Evolutionary conservation across 2,113 vertebrate genomes (phyloP).

Genomic region (Myotis yumanensis): DNA sequence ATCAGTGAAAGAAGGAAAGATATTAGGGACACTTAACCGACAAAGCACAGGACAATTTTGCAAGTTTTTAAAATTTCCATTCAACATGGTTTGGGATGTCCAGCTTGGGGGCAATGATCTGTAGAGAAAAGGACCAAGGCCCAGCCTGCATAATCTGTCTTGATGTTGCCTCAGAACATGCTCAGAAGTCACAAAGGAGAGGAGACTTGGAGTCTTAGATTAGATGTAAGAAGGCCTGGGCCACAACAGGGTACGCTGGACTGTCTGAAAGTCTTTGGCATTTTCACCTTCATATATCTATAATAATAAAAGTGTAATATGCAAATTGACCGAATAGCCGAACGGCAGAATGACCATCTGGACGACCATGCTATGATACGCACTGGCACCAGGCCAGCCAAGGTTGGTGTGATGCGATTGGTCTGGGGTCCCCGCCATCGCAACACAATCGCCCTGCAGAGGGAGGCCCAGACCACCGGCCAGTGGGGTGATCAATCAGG

Average conservation of each 20-base stretch:
- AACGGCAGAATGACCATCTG: too few species aligned
- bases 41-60: background rate
- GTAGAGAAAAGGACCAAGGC: background rate
- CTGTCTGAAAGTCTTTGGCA: background rate
- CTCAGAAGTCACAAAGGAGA: background rate
- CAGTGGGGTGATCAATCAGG: too few species aligned
- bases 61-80: background rate
- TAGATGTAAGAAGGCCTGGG: background rate
- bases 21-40: background rate
- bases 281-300: background rate
- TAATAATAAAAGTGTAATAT: too few species aligned
- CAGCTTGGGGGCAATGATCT: background rate
- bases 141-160: too few species aligned
- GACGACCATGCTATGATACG: too few species aligned
- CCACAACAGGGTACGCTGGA: accelerated
- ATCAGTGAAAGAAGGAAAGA: background rate
- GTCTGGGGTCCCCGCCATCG: too few species aligned
- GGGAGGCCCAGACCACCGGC: too few species aligned
- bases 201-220: background rate
- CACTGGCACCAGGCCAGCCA: too few species aligned
- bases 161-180: background rate
- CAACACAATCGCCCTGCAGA: too few species aligned
- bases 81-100: background rate
- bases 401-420: too few species aligned
- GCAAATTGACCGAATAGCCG: too few species aligned